A percentile compares a stretch with the other conserved stretches of the same genome.
These are phyloP conservation scores for Diorhabda elongata DNA, from an alignment of 1,140 invertebrate genomes.

Conservation along the genomic window DNA sequence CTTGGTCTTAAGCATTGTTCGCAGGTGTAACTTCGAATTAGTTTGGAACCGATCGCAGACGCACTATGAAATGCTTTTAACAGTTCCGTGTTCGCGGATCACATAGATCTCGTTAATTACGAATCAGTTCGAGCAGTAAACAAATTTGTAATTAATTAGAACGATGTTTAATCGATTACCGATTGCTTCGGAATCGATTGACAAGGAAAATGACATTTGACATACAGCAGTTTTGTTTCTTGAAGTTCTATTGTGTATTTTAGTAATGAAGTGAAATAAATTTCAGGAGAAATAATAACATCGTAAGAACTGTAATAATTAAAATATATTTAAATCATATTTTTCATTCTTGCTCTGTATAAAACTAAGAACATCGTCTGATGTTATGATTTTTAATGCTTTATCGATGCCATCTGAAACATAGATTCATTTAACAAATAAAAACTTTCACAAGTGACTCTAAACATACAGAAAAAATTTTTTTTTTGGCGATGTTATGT, in stretches of 20 bases:
- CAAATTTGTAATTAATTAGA: no score
- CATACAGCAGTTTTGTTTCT: background rate
- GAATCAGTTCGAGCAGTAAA: no score
- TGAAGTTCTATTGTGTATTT: background rate
- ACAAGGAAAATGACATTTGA: background rate
- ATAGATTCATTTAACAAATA: background rate
- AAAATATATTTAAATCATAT: background rate
- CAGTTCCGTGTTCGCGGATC: no score
- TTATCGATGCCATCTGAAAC: background rate
- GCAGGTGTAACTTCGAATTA: no score
- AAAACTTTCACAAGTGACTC: background rate
- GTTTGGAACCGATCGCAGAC: no score
- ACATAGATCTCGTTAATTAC: no score
- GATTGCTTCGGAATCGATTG: background rate
- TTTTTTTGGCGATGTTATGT: background rate
- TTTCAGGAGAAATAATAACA: background rate
- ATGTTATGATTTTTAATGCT: background rate
- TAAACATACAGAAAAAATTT: background rate
- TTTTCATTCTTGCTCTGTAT: background rate
- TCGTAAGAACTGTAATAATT: background rate
- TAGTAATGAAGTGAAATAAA: background rate
- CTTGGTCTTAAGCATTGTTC: no score
- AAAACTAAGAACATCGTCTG: background rate
- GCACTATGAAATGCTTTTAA: no score
- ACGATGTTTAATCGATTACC: no score